Evolutionary conservation across 2,797 vertebrate species (phyloP).

Genomic region (Taenioides sp.): DNA sequence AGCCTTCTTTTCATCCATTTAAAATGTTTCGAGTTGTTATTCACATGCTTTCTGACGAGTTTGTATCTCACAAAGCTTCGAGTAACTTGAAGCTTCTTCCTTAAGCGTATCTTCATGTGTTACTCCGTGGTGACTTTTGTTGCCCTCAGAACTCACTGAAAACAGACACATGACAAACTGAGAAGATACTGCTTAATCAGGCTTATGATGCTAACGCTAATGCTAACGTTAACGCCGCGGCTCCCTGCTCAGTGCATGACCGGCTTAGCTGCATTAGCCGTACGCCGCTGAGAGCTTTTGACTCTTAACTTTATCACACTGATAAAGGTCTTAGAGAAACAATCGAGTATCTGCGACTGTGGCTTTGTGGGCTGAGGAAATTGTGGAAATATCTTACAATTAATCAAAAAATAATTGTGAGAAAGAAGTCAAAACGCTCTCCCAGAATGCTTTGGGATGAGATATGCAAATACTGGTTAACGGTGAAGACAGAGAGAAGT

Average conservation of each 20-base stretch:
- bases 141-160: constrained; percentile 10
- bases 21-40: not conserved
- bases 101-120: not conserved
- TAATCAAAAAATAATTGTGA: constrained; percentile 32
- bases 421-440: constrained; percentile 51
- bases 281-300: constrained; percentile 61
- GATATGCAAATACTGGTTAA: constrained; percentile 23
- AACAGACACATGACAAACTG: constrained; percentile 31
- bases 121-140: not conserved
- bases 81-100: not conserved
- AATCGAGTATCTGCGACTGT: constrained; percentile 54
- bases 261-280: constrained; percentile 67
- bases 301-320: constrained; percentile 56
- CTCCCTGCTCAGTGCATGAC: constrained; percentile 87
- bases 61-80: constrained; percentile 32
- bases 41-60: constrained; percentile 2
- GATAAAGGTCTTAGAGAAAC: constrained; percentile 61
- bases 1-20: too few species aligned
- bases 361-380: constrained; percentile 42
- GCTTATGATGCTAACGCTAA: constrained; percentile 84
- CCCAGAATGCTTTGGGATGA: constrained; percentile 59
- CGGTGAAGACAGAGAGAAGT: not conserved
- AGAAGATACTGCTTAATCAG: constrained; percentile 84
- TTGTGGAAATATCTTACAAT: constrained; percentile 23
- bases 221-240: constrained; percentile 87